Conservation (phyloP, 2,888 invertebrate genomes). For the Eupsilia transversa region DNA sequence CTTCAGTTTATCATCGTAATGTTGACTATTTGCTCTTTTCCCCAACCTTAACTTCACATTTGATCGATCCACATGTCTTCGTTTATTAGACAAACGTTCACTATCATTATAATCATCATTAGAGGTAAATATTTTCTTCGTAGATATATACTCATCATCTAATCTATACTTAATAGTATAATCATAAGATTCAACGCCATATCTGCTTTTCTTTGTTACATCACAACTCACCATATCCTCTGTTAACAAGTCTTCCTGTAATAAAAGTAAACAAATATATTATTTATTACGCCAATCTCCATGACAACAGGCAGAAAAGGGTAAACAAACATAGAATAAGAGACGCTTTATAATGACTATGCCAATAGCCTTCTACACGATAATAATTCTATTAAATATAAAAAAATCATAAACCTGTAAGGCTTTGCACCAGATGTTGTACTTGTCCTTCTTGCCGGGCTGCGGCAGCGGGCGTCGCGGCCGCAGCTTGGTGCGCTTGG, state of each 20-base stretch:
- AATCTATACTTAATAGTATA: conserved; percentile 92
- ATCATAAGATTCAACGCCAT: conserved; percentile 95
- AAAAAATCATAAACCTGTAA: conserved; percentile 81
- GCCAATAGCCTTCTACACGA: neutral
- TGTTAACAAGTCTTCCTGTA: conserved; percentile 95
- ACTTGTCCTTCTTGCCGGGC: conserved; percentile 91
- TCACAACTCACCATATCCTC: conserved; percentile 95
- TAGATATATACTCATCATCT: conserved; percentile 87
- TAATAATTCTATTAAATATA: neutral
- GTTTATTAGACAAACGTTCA: conserved; percentile 87
- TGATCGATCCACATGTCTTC: conserved; percentile 90
- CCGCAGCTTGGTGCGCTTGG: conserved; percentile 90
- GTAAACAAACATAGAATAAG: neutral
- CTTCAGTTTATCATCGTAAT: conserved; percentile 88
- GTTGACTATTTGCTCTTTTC: conserved; percentile 85
- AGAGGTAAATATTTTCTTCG: conserved; percentile 80
- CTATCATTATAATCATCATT: conserved; percentile 70
- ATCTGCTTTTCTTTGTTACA: conserved; percentile 92
- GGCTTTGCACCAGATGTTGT: conserved; percentile 94
- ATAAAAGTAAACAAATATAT: conserved; percentile 50
- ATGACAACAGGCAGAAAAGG: neutral
- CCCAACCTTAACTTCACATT: conserved; percentile 91
- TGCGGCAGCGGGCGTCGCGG: conserved; percentile 77
- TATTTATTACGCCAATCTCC: neutral
- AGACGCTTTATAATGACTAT: neutral